A percentile compares a stretch with the other conserved stretches of the same genome.
phyloP scores from a whole-genome alignment of 2,888 invertebrate species.

The Drosophila meridionalis region DNA sequence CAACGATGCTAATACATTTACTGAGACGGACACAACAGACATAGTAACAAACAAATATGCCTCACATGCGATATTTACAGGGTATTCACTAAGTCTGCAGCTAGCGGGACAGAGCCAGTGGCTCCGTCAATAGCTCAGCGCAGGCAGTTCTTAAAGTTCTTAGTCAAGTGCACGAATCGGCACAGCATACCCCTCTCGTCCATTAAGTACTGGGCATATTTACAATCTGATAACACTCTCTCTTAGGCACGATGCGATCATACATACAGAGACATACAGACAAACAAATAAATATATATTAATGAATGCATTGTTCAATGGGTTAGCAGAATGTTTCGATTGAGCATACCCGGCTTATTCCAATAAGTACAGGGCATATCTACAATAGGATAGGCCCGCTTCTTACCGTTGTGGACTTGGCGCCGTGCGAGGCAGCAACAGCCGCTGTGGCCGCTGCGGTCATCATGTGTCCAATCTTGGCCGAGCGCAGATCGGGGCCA shows the following conservation, averaged over 20 bases:
- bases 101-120: background rate
- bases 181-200: background rate
- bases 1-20: background rate
- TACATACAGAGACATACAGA: background rate
- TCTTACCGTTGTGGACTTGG: conserved; percentile 66
- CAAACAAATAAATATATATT: background rate
- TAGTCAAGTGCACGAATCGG: background rate
- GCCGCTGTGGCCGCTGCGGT: conserved; percentile 42
- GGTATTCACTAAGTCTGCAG: background rate
- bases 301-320: conserved; percentile 1
- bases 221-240: conserved; percentile 6
- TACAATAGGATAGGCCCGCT: conserved; percentile 4
- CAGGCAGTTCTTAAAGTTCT: background rate
- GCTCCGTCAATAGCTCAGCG: background rate
- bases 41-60: background rate
- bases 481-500: conserved; percentile 47
- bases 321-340: conserved; percentile 1
- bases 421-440: conserved; percentile 36
- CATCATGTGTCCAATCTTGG: conserved; percentile 64
- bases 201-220: conserved; percentile 10
- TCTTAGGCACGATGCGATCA: background rate
- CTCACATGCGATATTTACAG: background rate
- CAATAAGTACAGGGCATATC: conserved; percentile 12
- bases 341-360: conserved; percentile 1
- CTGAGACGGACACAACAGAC: conserved; percentile 1